Percentiles rank a stretch among this genome's conserved stretches.
phyloP scores from a whole-genome alignment of 2,797 vertebrate species.

The Emys orbicularis region DNA sequence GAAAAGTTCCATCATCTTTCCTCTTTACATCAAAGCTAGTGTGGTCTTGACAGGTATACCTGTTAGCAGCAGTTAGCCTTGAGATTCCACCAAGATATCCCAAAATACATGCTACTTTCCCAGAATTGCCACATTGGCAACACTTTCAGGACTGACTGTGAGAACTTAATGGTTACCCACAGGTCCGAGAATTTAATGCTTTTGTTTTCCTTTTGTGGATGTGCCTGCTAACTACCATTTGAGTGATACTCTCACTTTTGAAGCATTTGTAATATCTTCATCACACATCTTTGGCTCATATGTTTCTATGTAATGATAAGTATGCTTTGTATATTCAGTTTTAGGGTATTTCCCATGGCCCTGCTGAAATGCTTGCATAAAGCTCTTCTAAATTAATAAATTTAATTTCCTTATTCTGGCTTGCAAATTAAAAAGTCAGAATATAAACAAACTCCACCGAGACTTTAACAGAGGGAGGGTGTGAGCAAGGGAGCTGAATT shows the following conservation, averaged over 20 bases:
- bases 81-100: not conserved
- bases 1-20: not conserved
- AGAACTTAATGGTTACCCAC: not conserved
- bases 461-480: not conserved
- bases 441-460: not conserved
- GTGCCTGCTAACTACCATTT: not conserved
- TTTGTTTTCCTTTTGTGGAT: not conserved
- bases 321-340: not conserved
- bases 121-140: not conserved
- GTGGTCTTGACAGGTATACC: not conserved
- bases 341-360: not conserved
- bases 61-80: not conserved
- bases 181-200: not conserved
- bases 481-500: not conserved
- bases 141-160: not conserved
- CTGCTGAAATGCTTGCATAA: not conserved
- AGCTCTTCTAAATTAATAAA: not conserved
- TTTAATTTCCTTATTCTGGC: not conserved
- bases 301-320: not conserved
- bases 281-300: not conserved
- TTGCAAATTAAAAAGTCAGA: not conserved
- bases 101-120: not conserved
- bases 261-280: not conserved
- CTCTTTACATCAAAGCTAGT: not conserved
- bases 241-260: not conserved